Evolutionary conservation across 2,797 vertebrate genomes (phyloP).

Genomic region (Brotula barbata): DNA sequence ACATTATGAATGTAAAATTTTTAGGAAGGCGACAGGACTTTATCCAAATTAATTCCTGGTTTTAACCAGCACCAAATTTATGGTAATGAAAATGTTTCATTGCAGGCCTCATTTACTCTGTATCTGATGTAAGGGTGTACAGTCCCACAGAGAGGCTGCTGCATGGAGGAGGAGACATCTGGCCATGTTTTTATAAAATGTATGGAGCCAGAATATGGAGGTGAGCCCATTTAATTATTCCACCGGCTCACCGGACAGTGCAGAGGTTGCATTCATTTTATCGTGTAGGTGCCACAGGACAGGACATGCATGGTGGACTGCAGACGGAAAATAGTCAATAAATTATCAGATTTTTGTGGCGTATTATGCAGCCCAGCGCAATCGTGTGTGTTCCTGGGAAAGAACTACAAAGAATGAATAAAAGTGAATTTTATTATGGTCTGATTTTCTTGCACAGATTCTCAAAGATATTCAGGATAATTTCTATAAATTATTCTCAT

Average conservation of each 20-base stretch:
- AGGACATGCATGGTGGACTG: conserved; percentile 14
- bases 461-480: background rate
- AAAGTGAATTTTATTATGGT: conserved; percentile 17
- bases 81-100: conserved; percentile 55
- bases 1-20: conserved; percentile 70
- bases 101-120: conserved; percentile 66
- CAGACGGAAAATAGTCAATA: conserved; percentile 25
- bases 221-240: background rate
- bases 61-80: conserved; percentile 58
- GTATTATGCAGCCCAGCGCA: background rate
- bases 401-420: conserved; percentile 6
- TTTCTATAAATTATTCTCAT: too few species aligned
- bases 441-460: conserved; percentile 26
- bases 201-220: background rate
- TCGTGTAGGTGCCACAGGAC: background rate
- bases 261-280: background rate
- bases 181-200: background rate
- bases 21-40: conserved; percentile 60
- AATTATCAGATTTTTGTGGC: conserved; percentile 15
- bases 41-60: conserved; percentile 68
- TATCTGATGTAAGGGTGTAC: conserved; percentile 33
- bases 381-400: conserved; percentile 19
- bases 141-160: conserved; percentile 26
- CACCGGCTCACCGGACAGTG: background rate
- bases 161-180: background rate